phyloP scores from a whole-genome alignment of 2,888 invertebrate species.

The Pristionchus japonicus region DNA sequence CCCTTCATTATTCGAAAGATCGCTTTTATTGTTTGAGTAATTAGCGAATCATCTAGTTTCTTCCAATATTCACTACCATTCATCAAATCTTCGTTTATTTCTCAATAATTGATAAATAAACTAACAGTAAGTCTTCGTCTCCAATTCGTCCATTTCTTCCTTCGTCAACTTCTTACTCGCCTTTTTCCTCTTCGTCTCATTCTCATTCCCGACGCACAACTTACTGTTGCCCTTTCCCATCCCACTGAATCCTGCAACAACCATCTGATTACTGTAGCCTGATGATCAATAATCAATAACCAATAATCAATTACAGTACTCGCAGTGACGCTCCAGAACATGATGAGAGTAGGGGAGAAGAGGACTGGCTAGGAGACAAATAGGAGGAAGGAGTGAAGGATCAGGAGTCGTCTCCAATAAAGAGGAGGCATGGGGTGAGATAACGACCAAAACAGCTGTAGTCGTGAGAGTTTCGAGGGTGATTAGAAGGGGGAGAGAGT shows the following conservation, averaged over 20 bases:
- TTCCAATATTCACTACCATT: too few species aligned
- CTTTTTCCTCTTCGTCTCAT: slow-evolving; percentile 66
- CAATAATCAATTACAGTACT: background rate
- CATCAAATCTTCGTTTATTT: background rate
- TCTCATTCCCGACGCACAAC: too few species aligned
- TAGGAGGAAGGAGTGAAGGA: background rate
- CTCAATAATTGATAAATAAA: background rate
- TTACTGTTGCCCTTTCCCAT: slow-evolving; percentile 65
- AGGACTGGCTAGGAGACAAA: background rate
- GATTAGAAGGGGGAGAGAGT: background rate
- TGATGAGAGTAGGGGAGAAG: too few species aligned
- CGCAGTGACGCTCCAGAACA: slow-evolving; percentile 33
- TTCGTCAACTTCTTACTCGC: slow-evolving; percentile 69
- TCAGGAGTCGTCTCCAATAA: background rate
- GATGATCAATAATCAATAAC: background rate
- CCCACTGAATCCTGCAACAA: slow-evolving; percentile 33
- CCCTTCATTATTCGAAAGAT: background rate
- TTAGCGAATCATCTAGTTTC: background rate
- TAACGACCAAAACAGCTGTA: slow-evolving; percentile 41
- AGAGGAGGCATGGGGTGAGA: slow-evolving; percentile 4
- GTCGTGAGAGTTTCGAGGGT: background rate
- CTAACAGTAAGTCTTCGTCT: slow-evolving; percentile 72
- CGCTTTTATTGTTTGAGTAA: background rate
- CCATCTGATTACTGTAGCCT: background rate
- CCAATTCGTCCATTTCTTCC: slow-evolving; percentile 69